Evolutionary conservation across 2,888 invertebrate species (phyloP), one percentile per base, ranked within the genome.

Genomic region (Platycheirus albimanus): DNA sequence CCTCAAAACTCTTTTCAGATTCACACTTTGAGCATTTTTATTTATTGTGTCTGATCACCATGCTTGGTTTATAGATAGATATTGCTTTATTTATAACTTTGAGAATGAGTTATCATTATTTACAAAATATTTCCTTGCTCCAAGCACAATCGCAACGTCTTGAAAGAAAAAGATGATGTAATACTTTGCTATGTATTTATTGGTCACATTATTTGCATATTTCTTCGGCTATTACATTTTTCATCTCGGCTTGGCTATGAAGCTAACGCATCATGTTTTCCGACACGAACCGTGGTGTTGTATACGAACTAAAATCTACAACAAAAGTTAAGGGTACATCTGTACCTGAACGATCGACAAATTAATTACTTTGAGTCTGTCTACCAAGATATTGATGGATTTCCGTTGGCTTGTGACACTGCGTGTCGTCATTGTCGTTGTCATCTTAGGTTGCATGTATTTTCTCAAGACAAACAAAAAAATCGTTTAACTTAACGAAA

Each of bases 61-160:
- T 15, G 11, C 56, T 20, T 38, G n/a, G 15, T 20, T 56, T 13
- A 36, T 33, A 7, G 7, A n/a, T n/a, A n/a, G 8, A 41, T 38
- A 49, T 56, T 54, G 17, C n/a, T n/a, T n/a, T 43, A 72, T 66
- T 66, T 49, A 10, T 51, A 54, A 47, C 47, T 47, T 30, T 28
- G 56, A 43, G 45, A 52, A 76, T 45, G 51, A n/a, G 24, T 33
- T 61, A 30, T 24, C 47, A 63, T 69, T n/a, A 47, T 74, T 79
- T 63, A 74, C 56, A 69, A 74, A 69, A 69, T 19, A 63, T 56
- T 56, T 56, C 38, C 15, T 36, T 54, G 38, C 38, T 17, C 20
- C 56, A 41, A 38, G n/a, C 24, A 56, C n/a, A 41, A 38, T n/a
- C 20, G 24, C 5, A n/a, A 36, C 19, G 24, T 24, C 3, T 45